Conservation (phyloP, 2,113 vertebrate genomes). For the Percina caprodes region DNA sequence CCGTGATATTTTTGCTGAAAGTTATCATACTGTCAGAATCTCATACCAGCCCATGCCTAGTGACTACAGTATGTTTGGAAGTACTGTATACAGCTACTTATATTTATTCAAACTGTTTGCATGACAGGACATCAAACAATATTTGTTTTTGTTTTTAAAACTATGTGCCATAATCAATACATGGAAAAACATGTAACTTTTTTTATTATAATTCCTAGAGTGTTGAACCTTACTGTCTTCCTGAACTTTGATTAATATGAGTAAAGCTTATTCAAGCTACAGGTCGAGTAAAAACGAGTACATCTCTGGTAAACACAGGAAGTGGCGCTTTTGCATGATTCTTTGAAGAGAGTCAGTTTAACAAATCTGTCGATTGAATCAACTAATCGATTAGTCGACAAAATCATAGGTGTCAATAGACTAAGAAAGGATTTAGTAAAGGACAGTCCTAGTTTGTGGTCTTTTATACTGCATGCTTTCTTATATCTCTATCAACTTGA, state of each 20-base stretch:
- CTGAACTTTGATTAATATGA: neutral
- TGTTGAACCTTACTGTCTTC: neutral
- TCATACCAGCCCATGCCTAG: too few species aligned
- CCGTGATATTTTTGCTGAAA: too few species aligned
- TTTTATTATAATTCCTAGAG: neutral
- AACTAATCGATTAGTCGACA: too few species aligned
- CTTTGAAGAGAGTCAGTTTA: too few species aligned
- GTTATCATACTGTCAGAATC: too few species aligned
- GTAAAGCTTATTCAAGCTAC: neutral
- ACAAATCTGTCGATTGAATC: too few species aligned
- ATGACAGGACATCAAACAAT: neutral
- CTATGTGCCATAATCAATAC: neutral
- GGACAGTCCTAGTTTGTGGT: neutral
- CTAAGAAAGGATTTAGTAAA: too few species aligned
- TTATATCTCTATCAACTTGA: neutral
- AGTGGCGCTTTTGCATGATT: too few species aligned
- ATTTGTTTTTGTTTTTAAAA: neutral
- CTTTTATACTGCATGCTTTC: neutral
- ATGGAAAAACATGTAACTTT: neutral
- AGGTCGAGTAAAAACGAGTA: neutral
- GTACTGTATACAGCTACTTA: neutral
- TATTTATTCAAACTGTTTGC: neutral
- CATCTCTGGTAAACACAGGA: too few species aligned
- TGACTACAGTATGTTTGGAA: slow-evolving; percentile 3
- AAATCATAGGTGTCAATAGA: too few species aligned